These are phyloP conservation scores for Leptinotarsa undecemlineata DNA, from an alignment of 1,140 invertebrate species.

Conservation along the genomic window DNA sequence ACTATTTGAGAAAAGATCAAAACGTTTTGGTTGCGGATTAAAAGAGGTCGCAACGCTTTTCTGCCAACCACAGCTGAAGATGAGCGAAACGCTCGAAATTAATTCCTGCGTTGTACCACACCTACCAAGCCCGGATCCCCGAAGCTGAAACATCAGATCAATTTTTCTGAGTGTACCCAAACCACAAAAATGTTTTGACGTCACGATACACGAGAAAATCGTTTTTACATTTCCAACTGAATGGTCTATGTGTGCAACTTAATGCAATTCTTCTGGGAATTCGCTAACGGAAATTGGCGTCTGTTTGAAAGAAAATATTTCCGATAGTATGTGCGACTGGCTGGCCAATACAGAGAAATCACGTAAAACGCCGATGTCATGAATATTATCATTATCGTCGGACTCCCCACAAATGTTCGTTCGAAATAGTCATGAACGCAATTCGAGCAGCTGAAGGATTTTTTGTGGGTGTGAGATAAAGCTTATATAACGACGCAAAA, in stretches of 20 bases:
- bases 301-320: neutral
- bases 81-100: too few relatives aligned
- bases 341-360: neutral
- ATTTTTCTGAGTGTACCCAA: neutral
- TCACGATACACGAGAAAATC: neutral
- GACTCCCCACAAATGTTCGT: neutral
- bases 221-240: neutral
- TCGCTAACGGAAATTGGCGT: slow-evolving; percentile 2
- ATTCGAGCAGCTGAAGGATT: neutral
- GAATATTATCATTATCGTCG: neutral
- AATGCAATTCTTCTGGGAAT: neutral
- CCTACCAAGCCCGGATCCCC: too few relatives aligned
- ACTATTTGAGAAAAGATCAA: too few relatives aligned
- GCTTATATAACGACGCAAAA: neutral
- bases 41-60: too few relatives aligned
- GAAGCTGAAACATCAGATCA: too few relatives aligned
- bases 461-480: neutral
- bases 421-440: neutral
- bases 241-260: neutral
- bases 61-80: too few relatives aligned
- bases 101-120: too few relatives aligned
- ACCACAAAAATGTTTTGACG: neutral
- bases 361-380: slow-evolving; percentile 7
- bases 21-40: too few relatives aligned
- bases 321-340: neutral